Conservation (phyloP, 2,113 vertebrate genomes). For the Spea multiplicata region DNA sequence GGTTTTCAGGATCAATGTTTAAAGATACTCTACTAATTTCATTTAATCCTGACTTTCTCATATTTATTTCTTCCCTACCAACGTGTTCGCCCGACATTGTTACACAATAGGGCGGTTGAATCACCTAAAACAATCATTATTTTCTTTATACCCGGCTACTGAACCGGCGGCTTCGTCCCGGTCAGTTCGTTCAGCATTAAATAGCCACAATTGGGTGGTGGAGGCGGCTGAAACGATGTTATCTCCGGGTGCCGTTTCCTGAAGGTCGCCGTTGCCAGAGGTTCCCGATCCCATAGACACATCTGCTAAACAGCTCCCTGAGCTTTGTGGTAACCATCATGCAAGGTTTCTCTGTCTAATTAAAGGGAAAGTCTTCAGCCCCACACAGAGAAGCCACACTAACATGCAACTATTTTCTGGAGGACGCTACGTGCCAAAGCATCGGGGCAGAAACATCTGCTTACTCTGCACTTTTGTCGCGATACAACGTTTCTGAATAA, state of each 20-base stretch:
- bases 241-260: neutral
- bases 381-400: slow-evolving; percentile 43
- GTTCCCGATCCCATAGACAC: slow-evolving; percentile 12
- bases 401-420: slow-evolving; percentile 23
- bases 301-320: slow-evolving; percentile 37
- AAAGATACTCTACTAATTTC: too few species aligned
- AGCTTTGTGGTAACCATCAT: slow-evolving; percentile 33
- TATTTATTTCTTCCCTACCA: too few species aligned
- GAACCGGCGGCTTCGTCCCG: neutral
- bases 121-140: too few species aligned
- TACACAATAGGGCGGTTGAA: too few species aligned
- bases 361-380: slow-evolving; percentile 34
- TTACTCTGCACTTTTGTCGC: slow-evolving; percentile 15
- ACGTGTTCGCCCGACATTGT: too few species aligned
- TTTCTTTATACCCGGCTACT: too few species aligned
- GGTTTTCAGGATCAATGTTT: too few species aligned
- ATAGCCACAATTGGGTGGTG: neutral
- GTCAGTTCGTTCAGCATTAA: neutral
- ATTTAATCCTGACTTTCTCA: too few species aligned
- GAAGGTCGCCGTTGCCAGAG: neutral
- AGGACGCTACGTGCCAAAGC: neutral
- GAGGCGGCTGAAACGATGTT: neutral
- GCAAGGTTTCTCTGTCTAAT: slow-evolving; percentile 33
- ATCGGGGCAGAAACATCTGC: slow-evolving; percentile 5
- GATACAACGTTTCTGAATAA: too few species aligned